phyloP scores from a whole-genome alignment of 64 coral and sea anemone genomes.

The Pocillopora damicornis region DNA sequence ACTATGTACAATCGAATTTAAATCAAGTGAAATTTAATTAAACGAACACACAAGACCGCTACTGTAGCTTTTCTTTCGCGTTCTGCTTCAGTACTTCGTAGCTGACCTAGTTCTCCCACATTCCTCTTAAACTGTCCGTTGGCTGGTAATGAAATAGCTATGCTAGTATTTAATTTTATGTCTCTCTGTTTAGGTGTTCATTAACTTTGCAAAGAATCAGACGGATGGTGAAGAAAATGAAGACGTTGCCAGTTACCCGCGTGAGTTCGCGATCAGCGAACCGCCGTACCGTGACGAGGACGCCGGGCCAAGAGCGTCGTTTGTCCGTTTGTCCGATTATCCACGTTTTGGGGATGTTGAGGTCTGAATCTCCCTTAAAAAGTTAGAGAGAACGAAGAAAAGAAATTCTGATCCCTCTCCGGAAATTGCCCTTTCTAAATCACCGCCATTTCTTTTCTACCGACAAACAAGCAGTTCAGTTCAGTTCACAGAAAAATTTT shows the following conservation, averaged over 20 bases:
- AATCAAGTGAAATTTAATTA: too few relatives aligned
- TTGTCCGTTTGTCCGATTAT: neutral
- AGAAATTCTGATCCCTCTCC: too few relatives aligned
- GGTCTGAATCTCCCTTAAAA: neutral
- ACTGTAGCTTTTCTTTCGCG: neutral
- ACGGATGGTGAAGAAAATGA: constrained; percentile 60
- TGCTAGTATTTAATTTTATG: too few relatives aligned
- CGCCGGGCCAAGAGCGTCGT: neutral
- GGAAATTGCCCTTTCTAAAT: too few relatives aligned
- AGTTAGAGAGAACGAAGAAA: neutral
- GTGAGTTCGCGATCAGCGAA: neutral
- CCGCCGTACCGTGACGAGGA: neutral
- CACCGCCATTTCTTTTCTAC: too few relatives aligned
- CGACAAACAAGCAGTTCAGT: too few relatives aligned
- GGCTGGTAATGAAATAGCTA: too few relatives aligned
- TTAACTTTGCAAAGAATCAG: constrained; percentile 98
- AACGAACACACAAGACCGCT: too few relatives aligned
- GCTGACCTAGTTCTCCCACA: too few relatives aligned
- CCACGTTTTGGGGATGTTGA: neutral
- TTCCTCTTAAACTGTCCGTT: too few relatives aligned
- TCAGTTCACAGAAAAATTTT: too few relatives aligned
- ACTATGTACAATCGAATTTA: too few relatives aligned
- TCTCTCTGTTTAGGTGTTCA: constrained; percentile 72
- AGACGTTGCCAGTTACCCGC: neutral
- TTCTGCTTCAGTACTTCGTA: neutral